Conservation (phyloP, 1,140 invertebrate species). For the Theocolax elegans region DNA sequence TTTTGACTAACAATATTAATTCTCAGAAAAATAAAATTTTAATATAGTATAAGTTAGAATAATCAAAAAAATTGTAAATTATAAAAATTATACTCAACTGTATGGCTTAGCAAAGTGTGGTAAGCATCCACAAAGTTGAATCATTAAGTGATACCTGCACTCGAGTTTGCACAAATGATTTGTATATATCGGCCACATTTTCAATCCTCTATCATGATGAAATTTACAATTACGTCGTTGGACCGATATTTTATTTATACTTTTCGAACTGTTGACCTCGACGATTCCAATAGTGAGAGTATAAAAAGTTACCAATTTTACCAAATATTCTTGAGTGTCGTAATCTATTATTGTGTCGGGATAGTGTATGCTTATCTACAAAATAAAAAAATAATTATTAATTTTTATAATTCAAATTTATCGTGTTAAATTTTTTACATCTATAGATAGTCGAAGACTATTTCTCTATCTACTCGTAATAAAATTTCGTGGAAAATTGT, state of each 20-base stretch:
- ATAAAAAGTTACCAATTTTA: background rate
- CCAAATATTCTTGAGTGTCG: background rate
- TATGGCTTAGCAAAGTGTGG: background rate
- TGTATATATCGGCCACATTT: background rate
- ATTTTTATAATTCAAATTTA: too few species aligned
- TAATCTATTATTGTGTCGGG: background rate
- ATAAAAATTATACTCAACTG: background rate
- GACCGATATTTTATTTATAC: background rate
- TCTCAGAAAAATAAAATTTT: too few species aligned
- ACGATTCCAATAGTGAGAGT: background rate
- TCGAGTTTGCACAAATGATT: background rate
- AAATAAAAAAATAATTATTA: background rate
- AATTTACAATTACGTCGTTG: slow-evolving; percentile 5
- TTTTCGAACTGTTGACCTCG: background rate
- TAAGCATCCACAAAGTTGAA: background rate
- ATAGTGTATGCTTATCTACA: background rate
- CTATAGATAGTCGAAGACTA: too few species aligned
- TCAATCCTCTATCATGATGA: background rate
- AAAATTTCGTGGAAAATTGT: too few species aligned
- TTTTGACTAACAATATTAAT: too few species aligned
- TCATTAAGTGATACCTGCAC: background rate
- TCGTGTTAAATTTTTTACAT: too few species aligned
- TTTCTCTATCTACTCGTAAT: too few species aligned
- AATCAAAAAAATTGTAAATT: too few species aligned
- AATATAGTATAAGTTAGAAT: too few species aligned